Evolutionary conservation across 2,797 vertebrate genomes (phyloP).

Genomic region (Acanthis flammea): DNA sequence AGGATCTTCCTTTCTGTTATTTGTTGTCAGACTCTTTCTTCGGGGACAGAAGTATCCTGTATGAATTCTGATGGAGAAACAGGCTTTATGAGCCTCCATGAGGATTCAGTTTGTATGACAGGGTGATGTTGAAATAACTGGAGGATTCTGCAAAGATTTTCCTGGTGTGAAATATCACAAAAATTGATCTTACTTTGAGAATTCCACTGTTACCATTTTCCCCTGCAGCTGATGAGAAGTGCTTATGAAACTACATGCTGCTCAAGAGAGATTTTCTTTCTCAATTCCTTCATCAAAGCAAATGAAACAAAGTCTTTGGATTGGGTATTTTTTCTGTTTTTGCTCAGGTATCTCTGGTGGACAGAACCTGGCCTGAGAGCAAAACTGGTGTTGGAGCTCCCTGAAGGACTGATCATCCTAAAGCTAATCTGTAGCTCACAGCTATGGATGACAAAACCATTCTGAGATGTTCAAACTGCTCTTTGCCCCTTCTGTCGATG

Average conservation of each 20-base stretch:
- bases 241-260: neutral
- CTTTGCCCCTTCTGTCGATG: neutral
- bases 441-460: neutral
- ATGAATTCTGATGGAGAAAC: neutral
- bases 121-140: conserved; percentile 51
- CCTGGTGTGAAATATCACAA: conserved; percentile 48
- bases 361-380: neutral
- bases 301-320: neutral
- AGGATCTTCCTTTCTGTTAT: neutral
- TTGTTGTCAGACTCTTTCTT: neutral
- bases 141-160: conserved; percentile 62
- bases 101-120: conserved; percentile 13
- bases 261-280: conserved; percentile 12
- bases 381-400: neutral
- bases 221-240: neutral
- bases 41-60: neutral
- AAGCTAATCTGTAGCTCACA: neutral
- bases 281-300: neutral
- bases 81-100: neutral
- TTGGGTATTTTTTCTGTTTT: neutral
- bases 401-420: neutral
- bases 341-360: neutral
- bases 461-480: neutral
- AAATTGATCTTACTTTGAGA: conserved; percentile 57
- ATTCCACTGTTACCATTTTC: conserved; percentile 39